phyloP scores from a whole-genome alignment of 2,888 invertebrate species.

The Torymus texanus region DNA sequence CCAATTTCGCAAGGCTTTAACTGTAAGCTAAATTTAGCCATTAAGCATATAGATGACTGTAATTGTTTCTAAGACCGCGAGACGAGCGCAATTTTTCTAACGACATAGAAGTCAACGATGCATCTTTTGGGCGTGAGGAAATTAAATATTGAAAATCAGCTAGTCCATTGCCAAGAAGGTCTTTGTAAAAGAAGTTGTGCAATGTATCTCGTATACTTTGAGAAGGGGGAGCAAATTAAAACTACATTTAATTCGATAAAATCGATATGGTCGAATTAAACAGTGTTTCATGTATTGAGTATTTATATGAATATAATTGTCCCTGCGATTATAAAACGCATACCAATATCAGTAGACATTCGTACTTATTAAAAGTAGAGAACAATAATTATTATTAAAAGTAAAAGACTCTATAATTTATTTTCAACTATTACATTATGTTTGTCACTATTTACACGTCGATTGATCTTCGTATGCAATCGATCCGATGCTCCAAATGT shows the following conservation, averaged over 20 bases:
- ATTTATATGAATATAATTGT: conserved; percentile 54
- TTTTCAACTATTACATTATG: conserved; percentile 7
- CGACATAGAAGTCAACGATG: neutral
- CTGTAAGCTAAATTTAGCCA: conserved; percentile 2
- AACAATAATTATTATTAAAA: conserved; percentile 70
- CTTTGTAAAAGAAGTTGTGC: conserved; percentile 55
- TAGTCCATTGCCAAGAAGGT: conserved; percentile 66
- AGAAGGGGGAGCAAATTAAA: conserved; percentile 58
- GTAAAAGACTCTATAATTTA: conserved; percentile 39
- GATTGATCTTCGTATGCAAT: conserved; percentile 26
- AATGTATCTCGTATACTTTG: conserved; percentile 65
- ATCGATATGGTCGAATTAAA: conserved; percentile 58
- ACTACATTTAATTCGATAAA: conserved; percentile 64
- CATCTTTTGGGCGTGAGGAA: conserved; percentile 16
- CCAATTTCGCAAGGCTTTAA: conserved; percentile 33
- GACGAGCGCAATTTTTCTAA: conserved; percentile 26
- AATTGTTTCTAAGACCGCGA: conserved; percentile 16
- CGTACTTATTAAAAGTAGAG: conserved; percentile 64
- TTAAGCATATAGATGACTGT: conserved; percentile 31
- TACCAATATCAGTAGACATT: conserved; percentile 68
- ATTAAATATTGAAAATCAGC: conserved; percentile 50
- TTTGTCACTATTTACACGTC: conserved; percentile 23
- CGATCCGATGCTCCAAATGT: conserved; percentile 68
- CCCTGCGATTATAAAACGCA: conserved; percentile 66
- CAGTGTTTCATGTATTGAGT: conserved; percentile 44